Conservation (phyloP, 2,113 vertebrate genomes). For the Sciurus niger region DNA sequence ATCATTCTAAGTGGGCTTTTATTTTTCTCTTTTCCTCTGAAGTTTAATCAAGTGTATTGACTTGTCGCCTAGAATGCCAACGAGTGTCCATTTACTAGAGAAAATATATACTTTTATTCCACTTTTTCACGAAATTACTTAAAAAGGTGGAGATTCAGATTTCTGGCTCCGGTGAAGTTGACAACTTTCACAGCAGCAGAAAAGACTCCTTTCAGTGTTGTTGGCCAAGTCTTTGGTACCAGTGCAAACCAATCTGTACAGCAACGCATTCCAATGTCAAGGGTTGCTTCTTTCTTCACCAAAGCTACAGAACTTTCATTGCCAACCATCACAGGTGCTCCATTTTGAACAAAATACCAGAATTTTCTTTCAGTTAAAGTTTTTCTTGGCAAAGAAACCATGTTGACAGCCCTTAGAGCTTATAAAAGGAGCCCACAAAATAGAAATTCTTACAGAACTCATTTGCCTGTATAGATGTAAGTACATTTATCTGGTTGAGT, state of each 20-base stretch:
- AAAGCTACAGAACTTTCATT: constrained; percentile 8
- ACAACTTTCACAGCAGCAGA: constrained; percentile 50
- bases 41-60: background rate
- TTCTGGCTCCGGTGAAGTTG: background rate
- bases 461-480: constrained; percentile 41
- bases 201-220: constrained; percentile 36
- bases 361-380: constrained; percentile 59
- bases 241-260: background rate
- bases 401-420: constrained; percentile 44
- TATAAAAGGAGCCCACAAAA: constrained; percentile 59
- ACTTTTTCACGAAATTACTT: constrained; percentile 44
- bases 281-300: constrained; percentile 9
- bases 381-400: constrained; percentile 70
- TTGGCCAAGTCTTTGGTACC: constrained; percentile 1
- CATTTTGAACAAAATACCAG: constrained; percentile 66
- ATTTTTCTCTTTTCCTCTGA: constrained; percentile 48
- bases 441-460: constrained; percentile 52
- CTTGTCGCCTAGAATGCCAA: constrained; percentile 48
- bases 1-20: constrained; percentile 59
- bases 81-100: background rate
- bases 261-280: background rate
- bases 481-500: constrained; percentile 50
- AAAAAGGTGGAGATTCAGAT: constrained; percentile 21
- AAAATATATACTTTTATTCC: background rate
- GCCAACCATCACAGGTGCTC: constrained; percentile 65